Conservation (phyloP, 1,140 invertebrate species). For the Leptinotarsa defecta region DNA sequence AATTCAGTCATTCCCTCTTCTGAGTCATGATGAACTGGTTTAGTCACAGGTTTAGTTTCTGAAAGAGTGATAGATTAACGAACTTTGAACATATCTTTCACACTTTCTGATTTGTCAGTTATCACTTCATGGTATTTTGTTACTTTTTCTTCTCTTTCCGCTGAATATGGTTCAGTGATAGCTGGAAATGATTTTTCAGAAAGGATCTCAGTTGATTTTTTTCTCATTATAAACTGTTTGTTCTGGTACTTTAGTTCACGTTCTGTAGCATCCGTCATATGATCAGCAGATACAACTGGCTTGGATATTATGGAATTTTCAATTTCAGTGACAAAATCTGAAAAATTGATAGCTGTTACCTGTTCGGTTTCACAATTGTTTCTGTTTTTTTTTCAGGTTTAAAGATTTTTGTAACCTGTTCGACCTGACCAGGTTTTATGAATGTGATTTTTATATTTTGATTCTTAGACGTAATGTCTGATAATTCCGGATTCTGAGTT, state of each 20-base stretch:
- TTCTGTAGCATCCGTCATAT: background rate
- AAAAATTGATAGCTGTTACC: conserved; percentile 26
- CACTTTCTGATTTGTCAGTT: background rate
- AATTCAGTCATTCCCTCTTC: background rate
- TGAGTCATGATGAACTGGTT: background rate
- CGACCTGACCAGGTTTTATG: background rate
- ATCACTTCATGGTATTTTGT: too few relatives aligned
- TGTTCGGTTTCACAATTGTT: conserved; percentile 30
- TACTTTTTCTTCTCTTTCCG: conserved; percentile 19
- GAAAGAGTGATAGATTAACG: background rate
- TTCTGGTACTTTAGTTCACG: background rate
- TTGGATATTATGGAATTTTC: conserved; percentile 15
- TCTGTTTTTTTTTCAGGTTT: conserved; percentile 24
- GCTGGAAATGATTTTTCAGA: background rate
- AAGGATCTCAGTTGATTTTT: conserved; percentile 12
- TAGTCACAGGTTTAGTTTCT: too few relatives aligned
- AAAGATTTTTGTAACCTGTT: conserved; percentile 15
- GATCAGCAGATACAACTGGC: conserved; percentile 5
- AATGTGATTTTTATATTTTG: background rate
- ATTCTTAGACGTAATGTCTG: background rate
- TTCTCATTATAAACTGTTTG: conserved; percentile 14
- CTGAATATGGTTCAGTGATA: conserved; percentile 24
- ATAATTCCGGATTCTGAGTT: conserved; percentile 9
- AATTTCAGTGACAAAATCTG: conserved; percentile 7
- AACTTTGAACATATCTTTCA: background rate